A percentile compares a stretch with the other conserved stretches of the same genome.
Evolutionary conservation across 1,140 invertebrate species (phyloP).

Genomic region (Penaeus chinensis): DNA sequence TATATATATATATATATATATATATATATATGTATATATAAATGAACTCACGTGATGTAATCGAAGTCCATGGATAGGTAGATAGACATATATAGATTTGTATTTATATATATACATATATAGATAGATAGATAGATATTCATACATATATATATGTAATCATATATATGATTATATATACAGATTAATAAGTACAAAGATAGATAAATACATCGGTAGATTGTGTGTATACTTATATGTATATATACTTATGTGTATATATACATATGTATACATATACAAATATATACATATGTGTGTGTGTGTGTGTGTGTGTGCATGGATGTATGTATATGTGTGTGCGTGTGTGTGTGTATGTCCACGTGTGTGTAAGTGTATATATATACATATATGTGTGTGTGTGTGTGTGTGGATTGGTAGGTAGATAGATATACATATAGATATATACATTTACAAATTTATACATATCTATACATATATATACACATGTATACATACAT

Average conservation of each 20-base stretch:
- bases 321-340: background rate
- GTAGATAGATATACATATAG: background rate
- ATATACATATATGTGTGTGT: background rate
- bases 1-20: too few species aligned
- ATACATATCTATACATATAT: constrained; percentile 13
- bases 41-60: too few species aligned
- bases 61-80: too few species aligned
- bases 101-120: background rate
- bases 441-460: constrained; percentile 1
- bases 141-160: constrained; percentile 3
- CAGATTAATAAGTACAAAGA: background rate
- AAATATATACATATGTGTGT: background rate
- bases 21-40: too few species aligned
- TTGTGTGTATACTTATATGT: background rate
- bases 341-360: background rate
- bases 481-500: constrained; percentile 14
- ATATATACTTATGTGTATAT: background rate
- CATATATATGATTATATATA: constrained; percentile 14
- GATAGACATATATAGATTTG: too few species aligned
- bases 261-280: constrained; percentile 3
- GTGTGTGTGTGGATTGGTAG: background rate
- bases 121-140: background rate
- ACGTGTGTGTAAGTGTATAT: background rate
- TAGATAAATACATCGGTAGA: constrained; percentile 13
- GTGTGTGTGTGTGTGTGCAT: constrained; percentile 11